Conservation (phyloP, 2,113 vertebrate species). For the Rallus limicola region DNA sequence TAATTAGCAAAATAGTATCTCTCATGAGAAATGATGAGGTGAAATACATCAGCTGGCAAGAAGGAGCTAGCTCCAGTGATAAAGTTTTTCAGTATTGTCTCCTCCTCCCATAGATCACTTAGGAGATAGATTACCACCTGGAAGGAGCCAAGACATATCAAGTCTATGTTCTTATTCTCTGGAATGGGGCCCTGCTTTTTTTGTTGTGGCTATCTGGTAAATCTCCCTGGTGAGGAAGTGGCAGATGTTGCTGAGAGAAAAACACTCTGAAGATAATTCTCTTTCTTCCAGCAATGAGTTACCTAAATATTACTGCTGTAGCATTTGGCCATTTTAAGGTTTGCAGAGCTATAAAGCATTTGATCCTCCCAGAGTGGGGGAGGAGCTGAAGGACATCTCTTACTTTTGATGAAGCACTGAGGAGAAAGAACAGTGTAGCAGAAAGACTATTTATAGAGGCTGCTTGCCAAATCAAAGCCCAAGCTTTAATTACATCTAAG, state of each 20-base stretch:
- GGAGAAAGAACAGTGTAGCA: neutral
- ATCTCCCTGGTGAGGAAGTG: neutral
- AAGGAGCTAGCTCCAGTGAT: neutral
- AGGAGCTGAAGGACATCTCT: constrained; percentile 20
- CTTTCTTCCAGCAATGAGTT: neutral
- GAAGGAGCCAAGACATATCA: rapidly evolving
- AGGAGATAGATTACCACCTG: neutral
- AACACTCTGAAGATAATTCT: constrained; percentile 13
- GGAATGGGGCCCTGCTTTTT: neutral
- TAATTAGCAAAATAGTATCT: constrained; percentile 1
- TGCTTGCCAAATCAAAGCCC: constrained; percentile 32
- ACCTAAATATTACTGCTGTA: neutral
- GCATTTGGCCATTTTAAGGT: neutral
- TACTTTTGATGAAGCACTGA: constrained; percentile 6
- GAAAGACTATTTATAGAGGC: constrained; percentile 6
- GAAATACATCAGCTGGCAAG: neutral
- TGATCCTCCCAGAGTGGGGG: neutral
- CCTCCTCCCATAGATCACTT: neutral
- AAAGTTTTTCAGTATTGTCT: neutral
- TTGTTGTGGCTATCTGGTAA: neutral
- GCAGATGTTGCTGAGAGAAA: neutral
- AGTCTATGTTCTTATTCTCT: neutral
- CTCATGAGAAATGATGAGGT: neutral
- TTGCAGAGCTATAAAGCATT: constrained; percentile 27
- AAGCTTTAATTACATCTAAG: neutral